phyloP scores from a whole-genome alignment of 2,113 vertebrate species.

The Oryzias curvinotus region DNA sequence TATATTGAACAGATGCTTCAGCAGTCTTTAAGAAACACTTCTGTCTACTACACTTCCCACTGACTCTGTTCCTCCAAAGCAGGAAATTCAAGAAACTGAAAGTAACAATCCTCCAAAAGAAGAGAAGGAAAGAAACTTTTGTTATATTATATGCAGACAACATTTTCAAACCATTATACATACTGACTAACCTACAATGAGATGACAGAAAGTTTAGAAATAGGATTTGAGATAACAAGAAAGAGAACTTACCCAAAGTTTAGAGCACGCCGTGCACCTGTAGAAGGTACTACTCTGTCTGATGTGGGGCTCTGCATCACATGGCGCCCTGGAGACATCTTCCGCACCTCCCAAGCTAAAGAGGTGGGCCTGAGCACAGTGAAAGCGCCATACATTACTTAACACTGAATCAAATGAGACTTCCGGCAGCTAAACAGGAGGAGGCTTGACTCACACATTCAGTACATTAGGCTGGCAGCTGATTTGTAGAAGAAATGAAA shows the following conservation, averaged over 20 bases:
- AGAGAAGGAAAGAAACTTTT: constrained; percentile 64
- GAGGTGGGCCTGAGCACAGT: constrained; percentile 87
- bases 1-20: constrained; percentile 72
- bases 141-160: constrained; percentile 38
- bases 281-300: constrained; percentile 88
- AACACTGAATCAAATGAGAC: constrained; percentile 7
- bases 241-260: constrained; percentile 86
- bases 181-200: constrained; percentile 50
- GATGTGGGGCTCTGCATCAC: constrained; percentile 91
- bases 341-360: constrained; percentile 97
- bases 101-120: constrained; percentile 60
- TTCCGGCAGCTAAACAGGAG: constrained; percentile 11
- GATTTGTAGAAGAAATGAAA: constrained; percentile 36
- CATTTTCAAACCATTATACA: constrained; percentile 47
- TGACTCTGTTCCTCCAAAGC: constrained; percentile 51
- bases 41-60: constrained; percentile 69
- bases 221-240: constrained; percentile 3
- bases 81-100: constrained; percentile 69
- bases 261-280: constrained; percentile 86
- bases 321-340: constrained; percentile 98
- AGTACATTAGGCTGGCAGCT: constrained; percentile 23
- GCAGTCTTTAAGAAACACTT: constrained; percentile 76
- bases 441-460: constrained; percentile 16
- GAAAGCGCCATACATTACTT: constrained; percentile 2
- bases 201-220: constrained; percentile 38